phyloP scores from a whole-genome alignment of 2,113 vertebrate genomes.

The Condylura cristata region DNA sequence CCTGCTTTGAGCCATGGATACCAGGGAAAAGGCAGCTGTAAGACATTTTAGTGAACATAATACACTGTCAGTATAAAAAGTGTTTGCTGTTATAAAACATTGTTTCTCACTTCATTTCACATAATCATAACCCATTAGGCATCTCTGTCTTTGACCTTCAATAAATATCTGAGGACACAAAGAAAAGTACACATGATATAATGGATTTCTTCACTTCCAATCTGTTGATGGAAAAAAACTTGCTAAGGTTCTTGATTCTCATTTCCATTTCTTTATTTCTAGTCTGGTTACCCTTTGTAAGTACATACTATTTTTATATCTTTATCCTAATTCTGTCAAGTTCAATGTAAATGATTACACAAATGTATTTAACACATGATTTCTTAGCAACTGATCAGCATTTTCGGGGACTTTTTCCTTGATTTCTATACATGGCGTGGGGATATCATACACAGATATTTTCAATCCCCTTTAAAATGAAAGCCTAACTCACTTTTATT shows the following conservation, averaged over 20 bases:
- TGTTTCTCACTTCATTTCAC: constrained; percentile 87
- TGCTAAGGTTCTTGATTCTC: constrained; percentile 46
- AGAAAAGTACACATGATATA: constrained; percentile 79
- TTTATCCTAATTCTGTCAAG: constrained; percentile 59
- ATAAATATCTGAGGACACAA: constrained; percentile 83
- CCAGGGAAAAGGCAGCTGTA: constrained; percentile 56
- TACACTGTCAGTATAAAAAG: constrained; percentile 78
- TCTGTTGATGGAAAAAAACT: constrained; percentile 63
- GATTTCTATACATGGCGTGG: background rate
- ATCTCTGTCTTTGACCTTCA: constrained; percentile 85
- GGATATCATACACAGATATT: background rate
- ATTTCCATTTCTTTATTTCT: constrained; percentile 59
- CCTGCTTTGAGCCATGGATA: constrained; percentile 74
- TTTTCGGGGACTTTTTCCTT: constrained; percentile 5
- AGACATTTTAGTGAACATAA: constrained; percentile 80
- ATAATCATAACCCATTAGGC: constrained; percentile 84
- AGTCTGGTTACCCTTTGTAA: constrained; percentile 47
- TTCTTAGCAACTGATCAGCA: constrained; percentile 42
- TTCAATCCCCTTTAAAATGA: background rate
- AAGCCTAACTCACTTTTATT: background rate
- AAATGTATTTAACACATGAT: constrained; percentile 56
- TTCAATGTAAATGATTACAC: constrained; percentile 50
- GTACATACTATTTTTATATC: constrained; percentile 51
- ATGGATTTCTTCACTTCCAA: constrained; percentile 74
- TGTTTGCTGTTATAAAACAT: constrained; percentile 83